Percentiles rank a stretch among this genome's conserved stretches.
Evolutionary conservation across 2,113 vertebrate genomes (phyloP).

Genomic region (Alligator sinensis): DNA sequence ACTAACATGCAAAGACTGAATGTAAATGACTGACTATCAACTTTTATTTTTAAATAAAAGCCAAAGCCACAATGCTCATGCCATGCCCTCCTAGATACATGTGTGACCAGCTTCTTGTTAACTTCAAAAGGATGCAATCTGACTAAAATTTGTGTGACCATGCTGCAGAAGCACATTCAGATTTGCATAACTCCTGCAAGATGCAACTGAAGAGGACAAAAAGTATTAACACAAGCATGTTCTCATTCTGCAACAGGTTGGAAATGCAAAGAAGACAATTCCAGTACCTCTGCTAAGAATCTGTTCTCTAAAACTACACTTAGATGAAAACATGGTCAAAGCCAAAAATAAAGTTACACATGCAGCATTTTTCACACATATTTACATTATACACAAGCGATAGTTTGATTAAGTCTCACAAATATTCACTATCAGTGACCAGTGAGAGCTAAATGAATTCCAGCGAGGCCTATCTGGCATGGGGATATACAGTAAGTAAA

Average conservation of each 20-base stretch:
- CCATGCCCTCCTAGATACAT: too few relatives aligned
- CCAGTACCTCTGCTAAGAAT: background rate
- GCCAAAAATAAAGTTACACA: rapidly evolving
- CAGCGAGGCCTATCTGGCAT: background rate
- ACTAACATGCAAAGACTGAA: too few relatives aligned
- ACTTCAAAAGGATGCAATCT: background rate
- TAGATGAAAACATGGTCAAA: background rate
- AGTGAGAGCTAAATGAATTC: background rate
- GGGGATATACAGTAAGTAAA: background rate
- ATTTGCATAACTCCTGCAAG: background rate
- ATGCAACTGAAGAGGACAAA: background rate
- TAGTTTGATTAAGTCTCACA: background rate
- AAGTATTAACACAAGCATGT: background rate
- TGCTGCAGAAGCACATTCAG: background rate
- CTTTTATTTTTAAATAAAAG: background rate
- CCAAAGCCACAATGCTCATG: background rate
- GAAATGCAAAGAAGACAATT: background rate
- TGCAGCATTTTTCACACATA: background rate
- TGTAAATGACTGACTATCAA: background rate
- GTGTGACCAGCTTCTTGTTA: background rate
- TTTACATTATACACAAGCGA: background rate
- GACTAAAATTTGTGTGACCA: background rate
- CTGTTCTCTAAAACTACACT: background rate
- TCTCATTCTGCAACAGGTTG: background rate
- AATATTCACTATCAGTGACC: background rate